A percentile compares a stretch with the other conserved stretches of the same genome.
Conservation (phyloP, 2,797 vertebrate genomes). For the Babyrousa celebensis region DNA sequence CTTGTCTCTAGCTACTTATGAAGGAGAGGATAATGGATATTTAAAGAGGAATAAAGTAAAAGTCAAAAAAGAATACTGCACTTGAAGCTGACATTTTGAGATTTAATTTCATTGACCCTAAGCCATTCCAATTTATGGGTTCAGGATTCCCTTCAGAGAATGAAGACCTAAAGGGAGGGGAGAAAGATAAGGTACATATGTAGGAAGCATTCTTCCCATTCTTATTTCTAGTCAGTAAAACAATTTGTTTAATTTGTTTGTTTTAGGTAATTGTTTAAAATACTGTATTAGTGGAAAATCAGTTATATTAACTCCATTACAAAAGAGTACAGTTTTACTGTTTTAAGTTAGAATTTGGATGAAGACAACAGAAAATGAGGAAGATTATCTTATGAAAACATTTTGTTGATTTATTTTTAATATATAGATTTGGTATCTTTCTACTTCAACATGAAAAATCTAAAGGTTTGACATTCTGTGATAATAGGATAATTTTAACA, state of each 20-base stretch:
- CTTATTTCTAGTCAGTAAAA: not conserved
- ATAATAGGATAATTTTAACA: slow-evolving; percentile 6
- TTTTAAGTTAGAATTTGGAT: not conserved
- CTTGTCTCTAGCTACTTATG: not conserved
- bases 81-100: not conserved
- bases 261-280: not conserved
- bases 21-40: not conserved
- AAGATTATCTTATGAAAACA: not conserved
- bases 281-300: not conserved
- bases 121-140: not conserved
- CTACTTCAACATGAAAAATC: not conserved
- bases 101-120: not conserved
- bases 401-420: slow-evolving; percentile 39
- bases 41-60: not conserved
- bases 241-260: not conserved
- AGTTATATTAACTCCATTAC: not conserved
- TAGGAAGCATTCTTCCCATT: not conserved
- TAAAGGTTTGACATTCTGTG: not conserved
- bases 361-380: not conserved
- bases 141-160: not conserved
- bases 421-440: not conserved
- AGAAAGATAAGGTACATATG: not conserved
- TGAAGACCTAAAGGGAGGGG: not conserved
- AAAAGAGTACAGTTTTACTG: not conserved
- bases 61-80: not conserved